Evolutionary conservation across 2,888 invertebrate genomes (phyloP), one percentile per base, ranked within the genome.

Genomic region (Rosalia funebris): DNA sequence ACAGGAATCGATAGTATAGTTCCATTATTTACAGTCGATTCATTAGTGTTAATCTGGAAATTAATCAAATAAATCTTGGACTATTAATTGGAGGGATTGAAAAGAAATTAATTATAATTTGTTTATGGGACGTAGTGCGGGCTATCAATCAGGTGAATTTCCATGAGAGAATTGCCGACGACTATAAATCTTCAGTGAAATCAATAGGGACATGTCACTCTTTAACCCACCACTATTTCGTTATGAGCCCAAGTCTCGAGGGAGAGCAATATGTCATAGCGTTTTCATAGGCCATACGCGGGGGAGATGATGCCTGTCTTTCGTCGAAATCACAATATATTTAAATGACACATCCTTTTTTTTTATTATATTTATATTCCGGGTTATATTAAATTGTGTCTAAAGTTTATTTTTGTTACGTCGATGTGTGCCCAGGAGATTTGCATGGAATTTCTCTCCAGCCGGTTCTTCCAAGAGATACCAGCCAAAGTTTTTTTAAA

Each of bases 191-290:
- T 53, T 52, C 46, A 36, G 36, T n/a, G 20, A 45, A 53, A 53
- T 58, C 58, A 53, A 58, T 58, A 58, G 53, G 37, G 53, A 58
- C 53, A 46, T 58, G 58, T 58, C 58, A 58, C 52, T 53, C 58
- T 44, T 37, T 53, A 53, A 53, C 52, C 53, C 58, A 41, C 53
- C 45, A 52, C 50, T 48, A 52, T 39, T 58, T 41, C 39, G 50
- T 50, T 50, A 50, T 50, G 50, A 50, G 50, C 50, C 50, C 39
- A 14, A 50, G 39, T 50, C 50, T 50, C 50, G 50, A 39, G 50
- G 50, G 50, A 50, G 50, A 25, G 50, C 50, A 50, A 50, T 50
- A 50, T 50, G 50, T 50, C 50, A 50, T 50, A 50, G 50, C 39
- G 50, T 39, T 39, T 50, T 39, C 17, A 12, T 50, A 39, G 12